Evolutionary conservation across 2,888 invertebrate genomes (phyloP).

Genomic region (Trichogramma evanescens): DNA sequence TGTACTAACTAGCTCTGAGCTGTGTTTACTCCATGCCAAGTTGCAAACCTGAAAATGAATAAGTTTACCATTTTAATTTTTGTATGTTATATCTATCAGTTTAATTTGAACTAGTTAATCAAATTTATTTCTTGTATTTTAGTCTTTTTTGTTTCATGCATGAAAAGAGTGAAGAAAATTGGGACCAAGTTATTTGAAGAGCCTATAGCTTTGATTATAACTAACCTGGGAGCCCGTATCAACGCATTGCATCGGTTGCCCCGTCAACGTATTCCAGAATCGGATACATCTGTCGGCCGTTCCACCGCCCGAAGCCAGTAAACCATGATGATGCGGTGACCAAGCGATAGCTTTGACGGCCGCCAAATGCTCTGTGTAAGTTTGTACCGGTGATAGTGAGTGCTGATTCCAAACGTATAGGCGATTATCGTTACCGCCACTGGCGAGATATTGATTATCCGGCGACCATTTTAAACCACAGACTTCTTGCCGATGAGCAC

Average conservation of each 20-base stretch:
- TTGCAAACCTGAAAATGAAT: conserved; percentile 68
- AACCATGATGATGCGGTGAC: conserved; percentile 97
- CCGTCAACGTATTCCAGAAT: conserved; percentile 98
- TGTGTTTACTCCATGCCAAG: conserved; percentile 97
- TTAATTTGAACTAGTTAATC: background rate
- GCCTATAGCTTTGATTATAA: background rate
- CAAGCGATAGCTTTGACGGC: conserved; percentile 98
- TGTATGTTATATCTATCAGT: background rate
- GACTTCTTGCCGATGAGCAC: conserved; percentile 91
- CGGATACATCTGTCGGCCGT: conserved; percentile 94
- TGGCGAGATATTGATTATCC: conserved; percentile 93
- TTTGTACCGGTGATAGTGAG: conserved; percentile 82
- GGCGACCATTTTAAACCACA: conserved; percentile 99
- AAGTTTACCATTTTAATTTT: background rate
- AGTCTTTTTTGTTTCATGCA: no score
- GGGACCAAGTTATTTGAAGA: no score
- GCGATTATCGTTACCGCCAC: conserved; percentile 97
- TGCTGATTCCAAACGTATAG: conserved; percentile 89
- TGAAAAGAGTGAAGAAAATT: no score
- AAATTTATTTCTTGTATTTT: background rate
- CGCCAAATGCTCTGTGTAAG: conserved; percentile 92
- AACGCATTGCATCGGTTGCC: conserved; percentile 96
- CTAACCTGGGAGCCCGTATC: conserved; percentile 87
- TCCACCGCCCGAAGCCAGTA: conserved; percentile 97
- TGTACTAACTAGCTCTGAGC: conserved; percentile 93